Base-by-base conservation (phyloP, 37 sponge, comb jelly and placozoan species). In the Bolinopsis microptera region DNA sequence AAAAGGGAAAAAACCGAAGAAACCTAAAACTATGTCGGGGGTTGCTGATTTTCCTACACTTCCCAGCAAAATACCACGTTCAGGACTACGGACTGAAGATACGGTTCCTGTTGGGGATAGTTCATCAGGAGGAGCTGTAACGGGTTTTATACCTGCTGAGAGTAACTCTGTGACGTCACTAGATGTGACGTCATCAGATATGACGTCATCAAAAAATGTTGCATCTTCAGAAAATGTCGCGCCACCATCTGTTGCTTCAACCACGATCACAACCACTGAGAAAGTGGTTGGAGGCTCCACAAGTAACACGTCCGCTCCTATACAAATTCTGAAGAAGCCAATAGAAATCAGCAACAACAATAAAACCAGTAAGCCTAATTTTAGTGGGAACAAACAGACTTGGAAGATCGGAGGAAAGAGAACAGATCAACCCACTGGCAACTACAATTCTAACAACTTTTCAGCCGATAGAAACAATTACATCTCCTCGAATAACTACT, bases 41-140 rank as follows among this genome's bases (percentile, higher is more conserved):
- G 37, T 77, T 34, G 34, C 36, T 9, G 80, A 77, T 77, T 33
- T 77, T 0, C 80, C 80, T 1, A 32, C 80, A 77, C 33, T 77
- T 33, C 80, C 80, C 33, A 77, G 32, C 13, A 28, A 35, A 8
- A 5, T 5, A 48, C 61, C 61, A 48, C 61, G 61, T 13, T 48
- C 61, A 48, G 61, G 13, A 48, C 5, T 48, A 13, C 61, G 9
- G 13, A 5, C 13, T 48, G 61, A 18, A 5, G 5, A 5, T 48
- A 18, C 61, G 13, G 61, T 48, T 48, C 61, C 61, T 13, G 13
- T 48, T 48, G 61, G 13, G 5, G 61, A 48, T 18, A 48, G 9
- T 13, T 13, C 61, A 48, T 48, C 61, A 18, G 13, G 61, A 18
- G 61, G 61, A 18, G 13, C 61, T 48, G 13, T 48, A 18, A 13